These are phyloP conservation scores for Matsumyia berberina DNA, from an alignment of 2,888 invertebrate species.

Conservation along the genomic window DNA sequence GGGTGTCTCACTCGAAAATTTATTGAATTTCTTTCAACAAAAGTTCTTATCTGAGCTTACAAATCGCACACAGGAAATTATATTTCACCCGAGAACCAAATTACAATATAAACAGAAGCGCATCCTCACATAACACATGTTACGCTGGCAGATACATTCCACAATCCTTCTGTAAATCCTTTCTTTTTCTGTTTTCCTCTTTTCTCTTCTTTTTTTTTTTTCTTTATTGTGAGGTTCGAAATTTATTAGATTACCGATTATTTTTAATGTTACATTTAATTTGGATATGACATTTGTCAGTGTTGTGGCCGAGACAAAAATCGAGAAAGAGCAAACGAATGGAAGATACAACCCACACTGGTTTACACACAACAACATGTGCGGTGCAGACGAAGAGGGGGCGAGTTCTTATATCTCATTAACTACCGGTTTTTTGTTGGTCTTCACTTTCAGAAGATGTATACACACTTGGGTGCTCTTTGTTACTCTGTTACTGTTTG, in stretches of 20 bases:
- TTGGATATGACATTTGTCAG: constrained; percentile 74
- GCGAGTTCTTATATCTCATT: constrained; percentile 61
- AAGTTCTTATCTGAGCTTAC: constrained; percentile 65
- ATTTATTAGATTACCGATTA: constrained; percentile 73
- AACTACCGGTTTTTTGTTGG: constrained; percentile 71
- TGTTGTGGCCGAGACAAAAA: constrained; percentile 17
- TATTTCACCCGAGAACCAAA: constrained; percentile 60
- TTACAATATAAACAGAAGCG: constrained; percentile 71
- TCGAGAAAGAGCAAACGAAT: constrained; percentile 10
- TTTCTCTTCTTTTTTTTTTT: constrained; percentile 5
- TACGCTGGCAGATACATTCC: constrained; percentile 56
- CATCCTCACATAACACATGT: constrained; percentile 60
- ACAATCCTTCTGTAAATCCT: constrained; percentile 61
- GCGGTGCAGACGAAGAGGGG: constrained; percentile 12
- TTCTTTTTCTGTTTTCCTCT: constrained; percentile 1
- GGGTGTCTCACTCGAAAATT: constrained; percentile 24
- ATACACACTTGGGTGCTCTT: constrained; percentile 34
- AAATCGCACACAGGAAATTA: constrained; percentile 67
- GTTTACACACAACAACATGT: neutral
- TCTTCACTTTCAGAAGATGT: constrained; percentile 12
- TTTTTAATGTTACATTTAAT: constrained; percentile 70
- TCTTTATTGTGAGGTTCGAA: constrained; percentile 55
- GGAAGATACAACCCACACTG: constrained; percentile 49
- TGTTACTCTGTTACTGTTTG: constrained; percentile 20
- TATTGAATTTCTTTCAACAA: constrained; percentile 57